A percentile compares a stretch with the other conserved stretches of the same genome.
These are phyloP conservation scores for Tyrophagus putrescentiae DNA, from an alignment of 1,140 invertebrate genomes.

Conservation along the genomic window DNA sequence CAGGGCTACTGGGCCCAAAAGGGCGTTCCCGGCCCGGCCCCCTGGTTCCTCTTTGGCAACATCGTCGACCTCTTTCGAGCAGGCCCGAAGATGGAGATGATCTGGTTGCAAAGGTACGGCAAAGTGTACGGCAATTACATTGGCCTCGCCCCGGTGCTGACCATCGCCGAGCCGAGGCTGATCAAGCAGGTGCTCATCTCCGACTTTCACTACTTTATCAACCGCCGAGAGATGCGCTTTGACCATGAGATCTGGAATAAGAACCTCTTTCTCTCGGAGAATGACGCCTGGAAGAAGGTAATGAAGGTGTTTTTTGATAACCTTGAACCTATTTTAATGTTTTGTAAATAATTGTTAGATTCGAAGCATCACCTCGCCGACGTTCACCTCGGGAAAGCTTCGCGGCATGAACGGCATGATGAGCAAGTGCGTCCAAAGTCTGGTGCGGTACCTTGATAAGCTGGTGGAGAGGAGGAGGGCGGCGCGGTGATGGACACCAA, in stretches of 20 bases:
- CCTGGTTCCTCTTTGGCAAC: not conserved
- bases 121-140: slow-evolving; percentile 32
- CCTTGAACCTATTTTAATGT: too few species aligned
- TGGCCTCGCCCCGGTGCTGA: slow-evolving; percentile 30
- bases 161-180: slow-evolving; percentile 32
- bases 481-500: too few species aligned
- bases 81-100: slow-evolving; percentile 25
- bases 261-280: slow-evolving; percentile 1
- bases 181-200: slow-evolving; percentile 33
- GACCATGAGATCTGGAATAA: not conserved
- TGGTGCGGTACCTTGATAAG: not conserved
- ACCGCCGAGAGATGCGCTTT: slow-evolving; percentile 23
- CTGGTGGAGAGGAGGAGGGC: not conserved
- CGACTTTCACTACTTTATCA: slow-evolving; percentile 31
- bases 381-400: too few species aligned
- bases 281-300: slow-evolving; percentile 6
- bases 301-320: too few species aligned
- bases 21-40: not conserved
- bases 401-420: not conserved
- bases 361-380: too few species aligned
- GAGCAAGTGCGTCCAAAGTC: not conserved
- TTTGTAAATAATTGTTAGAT: too few species aligned
- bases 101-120: slow-evolving; percentile 33
- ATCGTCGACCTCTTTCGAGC: not conserved
- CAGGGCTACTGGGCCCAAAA: not conserved